Evolutionary conservation across 1,140 invertebrate genomes (phyloP).

Genomic region (Dysdera silvatica): DNA sequence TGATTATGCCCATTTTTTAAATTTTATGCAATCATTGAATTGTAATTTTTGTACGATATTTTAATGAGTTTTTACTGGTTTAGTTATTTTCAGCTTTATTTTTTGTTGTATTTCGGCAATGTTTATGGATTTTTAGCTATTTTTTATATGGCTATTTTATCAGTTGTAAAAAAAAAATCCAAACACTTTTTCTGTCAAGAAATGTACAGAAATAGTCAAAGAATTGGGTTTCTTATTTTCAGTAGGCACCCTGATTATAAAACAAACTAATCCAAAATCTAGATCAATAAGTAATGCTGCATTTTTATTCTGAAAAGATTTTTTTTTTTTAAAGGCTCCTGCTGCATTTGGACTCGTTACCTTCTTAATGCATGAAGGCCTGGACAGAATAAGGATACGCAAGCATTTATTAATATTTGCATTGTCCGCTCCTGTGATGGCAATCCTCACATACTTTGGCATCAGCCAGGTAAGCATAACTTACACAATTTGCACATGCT

Average conservation of each 20-base stretch:
- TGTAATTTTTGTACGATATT: too few species aligned
- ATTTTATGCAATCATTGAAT: too few species aligned
- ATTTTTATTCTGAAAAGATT: neutral
- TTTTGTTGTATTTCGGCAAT: too few species aligned
- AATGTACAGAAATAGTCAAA: too few species aligned
- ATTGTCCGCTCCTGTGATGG: conserved; percentile 77
- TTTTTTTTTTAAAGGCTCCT: conserved; percentile 60
- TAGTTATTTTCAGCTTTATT: too few species aligned
- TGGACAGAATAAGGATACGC: conserved; percentile 77
- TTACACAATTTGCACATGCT: neutral
- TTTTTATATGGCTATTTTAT: too few species aligned
- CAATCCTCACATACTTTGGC: conserved; percentile 86
- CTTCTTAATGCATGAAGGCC: conserved; percentile 87
- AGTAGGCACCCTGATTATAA: neutral
- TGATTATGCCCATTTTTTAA: too few species aligned
- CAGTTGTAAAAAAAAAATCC: too few species aligned
- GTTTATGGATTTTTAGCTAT: too few species aligned
- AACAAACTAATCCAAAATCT: neutral
- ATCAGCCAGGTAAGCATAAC: conserved; percentile 51
- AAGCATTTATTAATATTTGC: conserved; percentile 92
- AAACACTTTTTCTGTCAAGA: too few species aligned
- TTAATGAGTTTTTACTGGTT: too few species aligned
- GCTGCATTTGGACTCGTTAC: conserved; percentile 97
- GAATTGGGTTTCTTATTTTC: neutral
- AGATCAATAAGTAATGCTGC: neutral